Conservation (phyloP, 2,797 vertebrate species). For the Lacerta bilineata region DNA sequence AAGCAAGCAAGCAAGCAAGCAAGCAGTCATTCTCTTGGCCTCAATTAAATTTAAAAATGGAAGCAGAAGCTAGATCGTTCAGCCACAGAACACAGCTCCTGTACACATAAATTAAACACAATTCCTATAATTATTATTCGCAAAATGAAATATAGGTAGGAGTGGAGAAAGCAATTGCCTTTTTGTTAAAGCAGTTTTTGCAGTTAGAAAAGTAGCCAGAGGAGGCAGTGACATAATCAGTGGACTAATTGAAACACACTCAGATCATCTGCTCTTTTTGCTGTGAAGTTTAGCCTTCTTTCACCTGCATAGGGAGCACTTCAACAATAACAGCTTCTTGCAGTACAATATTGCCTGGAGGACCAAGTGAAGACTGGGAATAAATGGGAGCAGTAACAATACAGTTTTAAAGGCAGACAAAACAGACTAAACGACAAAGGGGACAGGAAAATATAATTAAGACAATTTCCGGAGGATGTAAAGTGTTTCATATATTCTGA, state of each 20-base stretch:
- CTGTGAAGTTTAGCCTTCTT: neutral
- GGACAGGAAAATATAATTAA: constrained; percentile 59
- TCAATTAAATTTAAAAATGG: constrained; percentile 50
- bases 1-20: neutral
- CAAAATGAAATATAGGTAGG: constrained; percentile 6
- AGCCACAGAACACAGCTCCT: neutral
- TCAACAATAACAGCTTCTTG: neutral
- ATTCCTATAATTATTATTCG: constrained; percentile 22
- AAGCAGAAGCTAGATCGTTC: constrained; percentile 32
- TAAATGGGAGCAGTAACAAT: constrained; percentile 3
- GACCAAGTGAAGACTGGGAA: constrained; percentile 3
- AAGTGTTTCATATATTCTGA: constrained; percentile 61
- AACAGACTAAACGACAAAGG: constrained; percentile 64
- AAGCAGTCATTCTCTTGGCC: neutral
- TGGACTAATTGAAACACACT: constrained; percentile 10
- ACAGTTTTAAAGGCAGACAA: neutral
- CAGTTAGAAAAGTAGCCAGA: constrained; percentile 14
- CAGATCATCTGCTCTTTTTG: neutral
- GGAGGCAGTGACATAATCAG: constrained; percentile 13
- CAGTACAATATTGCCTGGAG: constrained; percentile 52
- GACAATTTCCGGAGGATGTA: constrained; percentile 62
- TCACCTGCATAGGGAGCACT: neutral
- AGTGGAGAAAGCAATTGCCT: constrained; percentile 1
- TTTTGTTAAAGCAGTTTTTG: constrained; percentile 13
- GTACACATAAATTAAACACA: constrained; percentile 6